Evolutionary conservation across 1,140 invertebrate species (phyloP), one percentile per base, ranked within the genome.

Genomic region (Drosophila leontia): DNA sequence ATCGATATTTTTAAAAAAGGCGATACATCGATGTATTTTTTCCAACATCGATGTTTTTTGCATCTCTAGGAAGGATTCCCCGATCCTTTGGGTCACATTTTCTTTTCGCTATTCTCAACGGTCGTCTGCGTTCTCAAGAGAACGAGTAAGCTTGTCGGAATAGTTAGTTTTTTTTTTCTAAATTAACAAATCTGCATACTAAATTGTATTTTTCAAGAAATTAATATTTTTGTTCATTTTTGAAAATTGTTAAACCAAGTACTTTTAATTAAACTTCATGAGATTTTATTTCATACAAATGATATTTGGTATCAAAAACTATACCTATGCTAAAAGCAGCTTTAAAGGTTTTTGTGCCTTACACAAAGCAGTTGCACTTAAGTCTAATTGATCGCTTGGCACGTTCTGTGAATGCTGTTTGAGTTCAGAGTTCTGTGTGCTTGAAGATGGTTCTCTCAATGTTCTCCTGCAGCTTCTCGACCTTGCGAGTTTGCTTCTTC

Each of bases 381-480:
- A 70, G 45, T 58, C 53, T 87, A 80, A 67, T 87, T 86, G 87
- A 71, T 80, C 85, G 69, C 37, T 84, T 84, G 78, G 85, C 84
- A 74, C 62, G n/a, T 41, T 62, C 12, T 59, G 39, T 77, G 37
- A 39, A 59, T 42, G 12, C 17, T 39, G 41, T 29, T 32, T 17
- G 4, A 15, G 2, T 23, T 94, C 94, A 97, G 58, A 97, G 92
- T 93, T 97, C 96, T 2, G 94, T 93, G 88, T 98, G 97, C 78
- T 94, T 94, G 82, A 96, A 93, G 60, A 98, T 98, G 91, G 95
- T 96, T 55, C 94, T 94, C 93, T 98, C 96, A 9, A 99, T 92
- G 78, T 97, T 96, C 19, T 94, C 93, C 92, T 98, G 97, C 42
- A 98, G 91, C 93, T 98, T 98, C 86, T 98, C 97, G 0, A 98